phyloP scores from a whole-genome alignment of 2,113 vertebrate genomes.

The Siphamia tubifer region DNA sequence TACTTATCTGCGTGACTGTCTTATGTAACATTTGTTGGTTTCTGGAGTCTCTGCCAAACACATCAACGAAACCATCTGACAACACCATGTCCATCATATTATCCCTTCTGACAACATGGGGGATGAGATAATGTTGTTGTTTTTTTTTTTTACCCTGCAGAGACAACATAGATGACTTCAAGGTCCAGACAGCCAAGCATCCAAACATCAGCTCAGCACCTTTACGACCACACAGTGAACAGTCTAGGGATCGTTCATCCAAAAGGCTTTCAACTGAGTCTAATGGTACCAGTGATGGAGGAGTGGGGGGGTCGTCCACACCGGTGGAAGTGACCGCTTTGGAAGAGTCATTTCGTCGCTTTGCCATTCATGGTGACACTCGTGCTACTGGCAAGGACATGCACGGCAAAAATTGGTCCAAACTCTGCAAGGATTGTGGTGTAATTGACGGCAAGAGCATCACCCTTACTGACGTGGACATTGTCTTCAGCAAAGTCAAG shows the following conservation, averaged over 20 bases:
- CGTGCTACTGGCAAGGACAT: constrained; percentile 91
- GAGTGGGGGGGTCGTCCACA: constrained; percentile 77
- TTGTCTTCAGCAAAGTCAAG: constrained; percentile 99
- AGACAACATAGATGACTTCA: constrained; percentile 80
- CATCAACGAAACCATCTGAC: too few relatives aligned
- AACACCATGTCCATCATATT: not conserved
- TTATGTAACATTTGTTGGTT: too few relatives aligned
- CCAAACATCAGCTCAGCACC: constrained; percentile 62
- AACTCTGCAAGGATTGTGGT: constrained; percentile 93
- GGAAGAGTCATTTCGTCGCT: constrained; percentile 91
- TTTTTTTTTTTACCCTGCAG: constrained; percentile 8
- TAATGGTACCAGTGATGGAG: constrained; percentile 84
- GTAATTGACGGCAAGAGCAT: constrained; percentile 91
- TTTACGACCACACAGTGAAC: constrained; percentile 70
- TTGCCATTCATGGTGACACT: constrained; percentile 92
- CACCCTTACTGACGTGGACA: constrained; percentile 95
- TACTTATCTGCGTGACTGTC: too few relatives aligned
- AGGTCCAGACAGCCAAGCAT: constrained; percentile 81
- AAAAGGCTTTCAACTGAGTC: constrained; percentile 82
- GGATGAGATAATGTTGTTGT: not conserved
- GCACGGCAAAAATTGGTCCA: constrained; percentile 98
- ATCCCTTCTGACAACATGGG: not conserved
- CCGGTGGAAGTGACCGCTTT: constrained; percentile 87
- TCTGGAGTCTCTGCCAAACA: too few relatives aligned
- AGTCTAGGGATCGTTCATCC: constrained; percentile 71